A percentile compares a stretch with the other conserved stretches of the same genome.
These are phyloP conservation scores for Chelonia mydas DNA, from an alignment of 2,797 vertebrate species.

Conservation along the genomic window DNA sequence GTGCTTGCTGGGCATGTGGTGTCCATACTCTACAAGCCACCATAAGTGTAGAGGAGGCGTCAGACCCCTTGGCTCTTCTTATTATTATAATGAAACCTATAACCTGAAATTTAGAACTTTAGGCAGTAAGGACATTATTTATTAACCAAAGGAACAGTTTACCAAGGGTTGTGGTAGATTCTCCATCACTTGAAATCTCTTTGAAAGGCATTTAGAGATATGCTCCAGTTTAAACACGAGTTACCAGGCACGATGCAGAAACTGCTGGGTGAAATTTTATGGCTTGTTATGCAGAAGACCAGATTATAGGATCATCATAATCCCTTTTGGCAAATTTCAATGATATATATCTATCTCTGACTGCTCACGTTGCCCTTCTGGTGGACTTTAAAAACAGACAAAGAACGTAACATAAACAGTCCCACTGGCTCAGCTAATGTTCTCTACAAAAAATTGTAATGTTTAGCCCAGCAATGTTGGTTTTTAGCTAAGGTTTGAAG, in stretches of 20 bases:
- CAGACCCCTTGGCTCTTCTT: not conserved
- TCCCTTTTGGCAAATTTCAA: not conserved
- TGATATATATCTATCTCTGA: not conserved
- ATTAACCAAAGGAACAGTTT: not conserved
- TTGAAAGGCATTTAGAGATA: not conserved
- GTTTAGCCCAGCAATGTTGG: too few species aligned
- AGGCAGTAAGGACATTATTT: not conserved
- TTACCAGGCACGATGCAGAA: not conserved
- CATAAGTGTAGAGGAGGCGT: not conserved
- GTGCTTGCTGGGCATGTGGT: too few species aligned
- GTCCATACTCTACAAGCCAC: too few species aligned
- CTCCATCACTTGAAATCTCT: not conserved
- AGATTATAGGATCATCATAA: not conserved
- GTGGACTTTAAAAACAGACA: not conserved
- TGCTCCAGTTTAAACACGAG: not conserved
- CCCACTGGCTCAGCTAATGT: too few species aligned
- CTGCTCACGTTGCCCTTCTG: not conserved
- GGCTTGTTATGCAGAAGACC: not conserved
- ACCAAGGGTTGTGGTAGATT: not conserved
- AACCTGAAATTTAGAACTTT: not conserved
- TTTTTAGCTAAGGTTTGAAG: too few species aligned
- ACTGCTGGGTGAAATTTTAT: not conserved
- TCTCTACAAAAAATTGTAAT: too few species aligned
- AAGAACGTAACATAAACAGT: not conserved
- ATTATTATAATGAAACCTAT: not conserved